Base-by-base conservation (phyloP, 2,113 vertebrate species). In the Mandrillus leucophaeus region DNA sequence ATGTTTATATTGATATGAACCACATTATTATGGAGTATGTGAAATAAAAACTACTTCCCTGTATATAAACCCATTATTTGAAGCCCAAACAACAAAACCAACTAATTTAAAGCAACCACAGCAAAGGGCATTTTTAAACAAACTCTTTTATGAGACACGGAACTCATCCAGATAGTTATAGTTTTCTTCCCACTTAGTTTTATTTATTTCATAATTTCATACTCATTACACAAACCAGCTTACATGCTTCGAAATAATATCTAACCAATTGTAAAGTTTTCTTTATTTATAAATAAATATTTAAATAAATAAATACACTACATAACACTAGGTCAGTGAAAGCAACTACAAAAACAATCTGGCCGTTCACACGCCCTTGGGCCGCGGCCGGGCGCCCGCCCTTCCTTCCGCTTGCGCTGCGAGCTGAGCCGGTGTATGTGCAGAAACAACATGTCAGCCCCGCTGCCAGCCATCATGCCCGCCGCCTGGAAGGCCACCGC, bases 381-480 rank as follows among this genome's bases (percentile, higher is more conserved):
- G 70, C 86, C 18, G 57, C 1, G 57, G 90, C 85, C 12, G 20
- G 72, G 91, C 48, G 38, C 85, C 66, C 1, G n/a, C 22, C 30
- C 30, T 57, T 17, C 75, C 3, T 96, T 97, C 97, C 93, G 73
- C 30, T 87, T 88, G 66, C 80, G 48, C 93, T 2, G 92, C 91
- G 73, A 0, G 80, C 48, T 27, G 78, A 94, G 90, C 88, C 98
- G 95, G 99, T 99, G 99, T 97, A 99, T 99, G 99, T 99, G 99
- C 98, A 99, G 99, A 97, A 99, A 99, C 96, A 99, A 99, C 98
- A 99, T 99, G 99, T 99, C 99, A 91, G 99, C 98, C n/a, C 99
- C 99, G 93, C 96, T 99, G 97, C 99, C 99, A 96, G 99, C 99
- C 98, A 99, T 99, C 88, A 99, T 99, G 97, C 99, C 99, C 90